Conservation (phyloP, 2,888 invertebrate genomes). For the Phoronis australis region DNA sequence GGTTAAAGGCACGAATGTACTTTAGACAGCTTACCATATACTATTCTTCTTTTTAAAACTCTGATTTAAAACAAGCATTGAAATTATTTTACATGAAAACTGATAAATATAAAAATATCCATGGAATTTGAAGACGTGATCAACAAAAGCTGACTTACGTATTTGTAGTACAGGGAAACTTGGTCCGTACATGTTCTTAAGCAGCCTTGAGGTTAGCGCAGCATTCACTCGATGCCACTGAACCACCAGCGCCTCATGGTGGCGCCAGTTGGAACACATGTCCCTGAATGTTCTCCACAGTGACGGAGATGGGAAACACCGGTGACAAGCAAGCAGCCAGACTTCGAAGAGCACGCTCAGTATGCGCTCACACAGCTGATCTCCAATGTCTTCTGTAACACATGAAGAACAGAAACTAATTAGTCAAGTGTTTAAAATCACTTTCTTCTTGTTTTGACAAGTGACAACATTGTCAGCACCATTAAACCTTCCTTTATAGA, state of each 20-base stretch:
- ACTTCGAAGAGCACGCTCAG: constrained; percentile 89
- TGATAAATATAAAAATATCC: no score
- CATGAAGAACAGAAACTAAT: no score
- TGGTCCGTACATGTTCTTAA: constrained; percentile 79
- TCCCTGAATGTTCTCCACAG: constrained; percentile 92
- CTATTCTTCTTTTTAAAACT: no score
- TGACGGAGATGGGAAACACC: constrained; percentile 89
- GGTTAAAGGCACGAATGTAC: no score
- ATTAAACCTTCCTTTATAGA: no score
- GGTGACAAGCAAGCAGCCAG: constrained; percentile 70
- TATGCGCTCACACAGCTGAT: constrained; percentile 89
- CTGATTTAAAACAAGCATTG: no score
- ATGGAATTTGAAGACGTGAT: no score
- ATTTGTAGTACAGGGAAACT: constrained; percentile 50
- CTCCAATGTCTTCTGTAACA: constrained; percentile 77
- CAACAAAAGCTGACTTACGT: constrained; percentile 36
- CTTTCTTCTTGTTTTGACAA: no score
- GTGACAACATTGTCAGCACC: no score
- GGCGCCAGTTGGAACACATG: constrained; percentile 89
- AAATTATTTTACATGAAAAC: no score
- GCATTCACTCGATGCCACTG: constrained; percentile 94
- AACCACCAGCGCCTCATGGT: constrained; percentile 83
- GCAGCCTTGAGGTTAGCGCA: constrained; percentile 75
- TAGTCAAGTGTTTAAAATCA: no score
- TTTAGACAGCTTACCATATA: no score